A percentile compares a stretch with the other conserved stretches of the same genome.
Evolutionary conservation across 2,113 vertebrate species (phyloP).

Genomic region (Epinephelus cyanopodus): DNA sequence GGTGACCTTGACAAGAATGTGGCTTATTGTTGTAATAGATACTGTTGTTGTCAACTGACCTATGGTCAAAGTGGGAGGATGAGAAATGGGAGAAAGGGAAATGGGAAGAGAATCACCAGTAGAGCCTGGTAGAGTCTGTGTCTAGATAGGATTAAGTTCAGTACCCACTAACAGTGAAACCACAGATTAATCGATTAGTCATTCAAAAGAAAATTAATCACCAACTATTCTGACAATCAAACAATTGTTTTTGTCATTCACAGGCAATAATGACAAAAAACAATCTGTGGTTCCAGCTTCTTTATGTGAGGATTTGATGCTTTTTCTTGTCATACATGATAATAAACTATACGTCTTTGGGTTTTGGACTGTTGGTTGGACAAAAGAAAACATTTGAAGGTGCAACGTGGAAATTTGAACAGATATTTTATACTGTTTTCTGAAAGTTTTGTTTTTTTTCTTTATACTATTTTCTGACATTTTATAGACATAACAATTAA

Average conservation of each 20-base stretch:
- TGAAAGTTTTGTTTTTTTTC: too few species aligned
- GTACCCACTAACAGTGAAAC: background rate
- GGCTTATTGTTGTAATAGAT: slow-evolving; percentile 85
- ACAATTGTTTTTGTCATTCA: background rate
- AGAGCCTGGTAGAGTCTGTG: slow-evolving; percentile 9
- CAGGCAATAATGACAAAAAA: background rate
- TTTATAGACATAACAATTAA: background rate
- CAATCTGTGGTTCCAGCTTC: background rate
- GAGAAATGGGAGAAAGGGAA: slow-evolving; percentile 56
- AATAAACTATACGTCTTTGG: background rate
- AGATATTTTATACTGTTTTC: background rate
- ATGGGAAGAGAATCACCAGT: slow-evolving; percentile 29
- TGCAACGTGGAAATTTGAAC: background rate
- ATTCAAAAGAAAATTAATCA: background rate
- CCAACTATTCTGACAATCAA: background rate
- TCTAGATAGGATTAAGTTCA: slow-evolving; percentile 17
- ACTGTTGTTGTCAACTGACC: slow-evolving; percentile 81
- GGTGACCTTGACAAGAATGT: slow-evolving; percentile 87
- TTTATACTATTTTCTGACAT: background rate
- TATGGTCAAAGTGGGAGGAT: slow-evolving; percentile 69
- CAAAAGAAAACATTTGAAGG: background rate
- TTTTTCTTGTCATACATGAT: background rate
- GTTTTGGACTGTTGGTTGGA: background rate
- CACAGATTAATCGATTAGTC: background rate
- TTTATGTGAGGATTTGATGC: background rate